Evolutionary conservation across 2,888 invertebrate genomes (phyloP), one percentile per base, ranked within the genome.

Genomic region (Clitarchus hookeri): DNA sequence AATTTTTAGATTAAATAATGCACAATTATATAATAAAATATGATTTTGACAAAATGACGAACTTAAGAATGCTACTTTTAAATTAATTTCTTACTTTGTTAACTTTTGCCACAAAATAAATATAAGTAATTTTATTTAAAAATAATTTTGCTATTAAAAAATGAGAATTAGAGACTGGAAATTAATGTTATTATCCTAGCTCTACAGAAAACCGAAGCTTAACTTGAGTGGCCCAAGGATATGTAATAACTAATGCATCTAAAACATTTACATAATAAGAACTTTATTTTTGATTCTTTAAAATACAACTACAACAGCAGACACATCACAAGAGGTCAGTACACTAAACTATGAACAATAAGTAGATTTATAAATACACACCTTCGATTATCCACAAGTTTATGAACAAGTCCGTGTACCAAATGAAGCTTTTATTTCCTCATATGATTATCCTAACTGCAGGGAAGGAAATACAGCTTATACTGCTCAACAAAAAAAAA

Each of bases 311-410:
- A 65, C 65, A 65, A n/a, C 3, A 65, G 65, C 65, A 65, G 65
- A 65, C 23, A 23, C n/a, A 23, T n/a, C 65, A 65, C 65, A 65
- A 65, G 65, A 65, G 19, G 65, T 65, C 65, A 65, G 65, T 65
- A n/a, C n/a, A 65, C 8, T 65, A 53, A 65, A 6, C 65, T 65
- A 65, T 23, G n/a, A 65, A 65, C 65, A 65, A 65, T 65, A 65
- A 65, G 65, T 65, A 65, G 65, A 65, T 65, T 65, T 65, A 65
- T 65, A 65, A 65, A 65, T 65, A 65, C 65, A 65, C 65, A n/a
- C 19, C n/a, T 65, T 65, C 65, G 23, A 23, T 65, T n/a, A 65
- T n/a, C n/a, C 65, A 65, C 65, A 65, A 1, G n/a, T 48, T 65
- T 23, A 65, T n/a, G 23, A 65, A 65, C 19, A 19, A 65, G 65